Evolutionary conservation across 2,888 invertebrate genomes (phyloP).

Genomic region (Caprella mutica): DNA sequence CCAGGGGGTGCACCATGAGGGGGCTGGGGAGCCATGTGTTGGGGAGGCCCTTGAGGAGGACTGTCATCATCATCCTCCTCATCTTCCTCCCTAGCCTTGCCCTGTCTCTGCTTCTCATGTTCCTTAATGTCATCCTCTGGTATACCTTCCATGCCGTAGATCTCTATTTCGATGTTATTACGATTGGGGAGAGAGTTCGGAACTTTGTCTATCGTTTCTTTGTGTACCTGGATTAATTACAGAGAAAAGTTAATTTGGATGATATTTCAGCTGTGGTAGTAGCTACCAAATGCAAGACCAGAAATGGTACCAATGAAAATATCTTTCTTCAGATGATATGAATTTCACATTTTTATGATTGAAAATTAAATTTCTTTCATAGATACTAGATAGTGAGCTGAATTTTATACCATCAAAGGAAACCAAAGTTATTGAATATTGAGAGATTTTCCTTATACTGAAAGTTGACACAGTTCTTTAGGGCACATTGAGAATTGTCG

Average conservation of each 20-base stretch:
- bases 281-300: too few species aligned
- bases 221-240: constrained; percentile 81
- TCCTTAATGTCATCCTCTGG: constrained; percentile 87
- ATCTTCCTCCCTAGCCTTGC: constrained; percentile 16
- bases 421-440: too few species aligned
- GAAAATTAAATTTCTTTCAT: too few species aligned
- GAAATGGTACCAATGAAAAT: too few species aligned
- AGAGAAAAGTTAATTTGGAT: neutral
- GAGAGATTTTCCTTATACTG: too few species aligned
- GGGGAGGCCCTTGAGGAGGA: constrained; percentile 3
- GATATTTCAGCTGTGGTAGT: neutral
- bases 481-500: too few species aligned
- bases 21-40: constrained; percentile 13
- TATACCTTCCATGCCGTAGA: constrained; percentile 99
- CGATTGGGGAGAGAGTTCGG: constrained; percentile 95
- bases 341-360: too few species aligned
- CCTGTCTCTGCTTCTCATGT: constrained; percentile 71
- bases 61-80: constrained; percentile 36
- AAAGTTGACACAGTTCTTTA: too few species aligned
- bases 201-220: constrained; percentile 98
- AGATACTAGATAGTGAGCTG: too few species aligned
- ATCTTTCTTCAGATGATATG: too few species aligned
- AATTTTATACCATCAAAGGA: too few species aligned
- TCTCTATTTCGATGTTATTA: constrained; percentile 97
- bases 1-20: constrained; percentile 21